These are phyloP conservation scores for Chymomyza caudatula DNA, from an alignment of 2,888 invertebrate genomes.

Conservation along the genomic window DNA sequence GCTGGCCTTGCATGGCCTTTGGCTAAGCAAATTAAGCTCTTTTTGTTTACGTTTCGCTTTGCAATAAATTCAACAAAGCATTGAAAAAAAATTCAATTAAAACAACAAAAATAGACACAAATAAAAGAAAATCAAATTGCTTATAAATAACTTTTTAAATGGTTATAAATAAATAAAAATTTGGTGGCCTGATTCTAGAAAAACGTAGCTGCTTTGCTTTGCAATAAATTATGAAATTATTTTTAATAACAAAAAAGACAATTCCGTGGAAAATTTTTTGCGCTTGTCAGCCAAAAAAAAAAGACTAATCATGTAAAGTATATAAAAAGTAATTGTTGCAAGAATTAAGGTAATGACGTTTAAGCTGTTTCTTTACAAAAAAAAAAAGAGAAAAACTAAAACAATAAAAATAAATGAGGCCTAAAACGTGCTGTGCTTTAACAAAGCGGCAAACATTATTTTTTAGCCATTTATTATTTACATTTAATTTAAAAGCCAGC, in stretches of 20 bases:
- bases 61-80: neutral
- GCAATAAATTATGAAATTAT: neutral
- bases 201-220: neutral
- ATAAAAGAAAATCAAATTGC: neutral
- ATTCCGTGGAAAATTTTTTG: neutral
- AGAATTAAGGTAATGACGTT: neutral
- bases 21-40: neutral
- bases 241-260: neutral
- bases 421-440: neutral
- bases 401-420: neutral
- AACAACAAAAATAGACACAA: neutral
- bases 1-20: neutral
- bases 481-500: neutral
- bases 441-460: neutral
- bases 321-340: neutral
- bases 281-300: neutral
- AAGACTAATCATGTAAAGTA: neutral
- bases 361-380: neutral
- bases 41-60: neutral
- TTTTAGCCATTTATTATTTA: neutral
- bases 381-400: no score
- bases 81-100: neutral
- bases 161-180: neutral
- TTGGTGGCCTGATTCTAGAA: neutral
- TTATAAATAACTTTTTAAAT: neutral